phyloP scores from a whole-genome alignment of 2,797 vertebrate species.

The Brotogeris chrysoptera region DNA sequence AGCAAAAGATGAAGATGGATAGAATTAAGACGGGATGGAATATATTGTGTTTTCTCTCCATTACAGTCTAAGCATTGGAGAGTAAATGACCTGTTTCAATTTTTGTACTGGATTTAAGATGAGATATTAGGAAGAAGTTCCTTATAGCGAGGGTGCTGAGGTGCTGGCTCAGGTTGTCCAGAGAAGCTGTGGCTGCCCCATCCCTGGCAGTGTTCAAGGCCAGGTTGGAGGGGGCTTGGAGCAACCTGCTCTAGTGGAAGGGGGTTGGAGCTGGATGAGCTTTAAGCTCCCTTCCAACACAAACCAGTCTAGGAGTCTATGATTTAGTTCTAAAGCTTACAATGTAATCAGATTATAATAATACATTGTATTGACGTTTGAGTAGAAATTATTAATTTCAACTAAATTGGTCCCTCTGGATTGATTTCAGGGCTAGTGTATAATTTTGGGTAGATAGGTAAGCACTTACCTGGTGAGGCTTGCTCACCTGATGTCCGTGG shows the following conservation, averaged over 20 bases:
- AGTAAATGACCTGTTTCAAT: neutral
- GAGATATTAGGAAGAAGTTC: neutral
- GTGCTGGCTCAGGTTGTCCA: neutral
- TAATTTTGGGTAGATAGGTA: neutral
- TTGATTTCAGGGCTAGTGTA: neutral
- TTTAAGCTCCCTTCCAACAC: neutral
- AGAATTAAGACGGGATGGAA: neutral
- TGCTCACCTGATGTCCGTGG: neutral
- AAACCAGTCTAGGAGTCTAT: neutral
- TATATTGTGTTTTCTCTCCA: neutral
- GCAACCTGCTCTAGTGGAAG: neutral
- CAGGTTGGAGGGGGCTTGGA: neutral
- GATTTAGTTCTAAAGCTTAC: neutral
- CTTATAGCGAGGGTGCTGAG: neutral
- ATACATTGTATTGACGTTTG: neutral
- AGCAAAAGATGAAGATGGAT: neutral
- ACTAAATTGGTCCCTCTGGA: neutral
- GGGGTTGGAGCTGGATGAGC: neutral
- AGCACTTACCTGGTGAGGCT: neutral
- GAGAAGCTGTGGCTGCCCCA: neutral
- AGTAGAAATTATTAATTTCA: neutral
- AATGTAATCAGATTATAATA: neutral
- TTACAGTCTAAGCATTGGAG: neutral
- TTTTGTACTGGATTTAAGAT: neutral
- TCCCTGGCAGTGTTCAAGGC: neutral